Evolutionary conservation across 2,888 invertebrate species (phyloP).

Genomic region (Plebejus argus): DNA sequence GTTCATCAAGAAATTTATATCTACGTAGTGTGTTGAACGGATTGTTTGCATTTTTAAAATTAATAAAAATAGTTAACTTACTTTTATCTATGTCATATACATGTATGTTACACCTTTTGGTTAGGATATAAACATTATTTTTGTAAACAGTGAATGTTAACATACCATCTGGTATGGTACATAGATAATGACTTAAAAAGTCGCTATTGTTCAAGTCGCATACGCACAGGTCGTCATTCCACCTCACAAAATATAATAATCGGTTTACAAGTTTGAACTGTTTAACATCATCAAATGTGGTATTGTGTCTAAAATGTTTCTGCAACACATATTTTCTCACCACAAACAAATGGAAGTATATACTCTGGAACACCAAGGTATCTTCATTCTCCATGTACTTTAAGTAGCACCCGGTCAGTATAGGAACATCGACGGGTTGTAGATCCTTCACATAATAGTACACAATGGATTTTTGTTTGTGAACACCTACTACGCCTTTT

Average conservation of each 20-base stretch:
- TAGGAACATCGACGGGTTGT: constrained; percentile 43
- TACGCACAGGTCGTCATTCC: constrained; percentile 53
- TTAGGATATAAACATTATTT: not conserved
- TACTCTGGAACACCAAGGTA: constrained; percentile 49
- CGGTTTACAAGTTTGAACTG: constrained; percentile 49
- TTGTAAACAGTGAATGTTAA: constrained; percentile 43
- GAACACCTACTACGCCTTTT: constrained; percentile 57
- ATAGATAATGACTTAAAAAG: constrained; percentile 43
- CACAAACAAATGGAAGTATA: constrained; percentile 52
- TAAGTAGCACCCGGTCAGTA: constrained; percentile 54
- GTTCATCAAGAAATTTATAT: not conserved
- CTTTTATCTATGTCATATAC: not conserved
- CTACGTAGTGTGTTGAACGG: constrained; percentile 7
- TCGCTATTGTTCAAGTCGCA: constrained; percentile 46
- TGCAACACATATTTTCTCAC: constrained; percentile 48
- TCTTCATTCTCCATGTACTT: constrained; percentile 56
- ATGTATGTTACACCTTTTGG: constrained; percentile 4
- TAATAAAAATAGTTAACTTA: not conserved
- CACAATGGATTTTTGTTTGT: constrained; percentile 51
- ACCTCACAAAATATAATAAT: constrained; percentile 52
- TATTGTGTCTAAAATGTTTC: constrained; percentile 41
- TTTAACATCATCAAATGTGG: constrained; percentile 53
- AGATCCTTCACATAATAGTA: constrained; percentile 59
- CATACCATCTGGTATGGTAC: constrained; percentile 47
- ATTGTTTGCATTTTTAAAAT: constrained; percentile 1